These are phyloP conservation scores for Papilio xuthus DNA, from an alignment of 1,140 invertebrate genomes.

Conservation along the genomic window DNA sequence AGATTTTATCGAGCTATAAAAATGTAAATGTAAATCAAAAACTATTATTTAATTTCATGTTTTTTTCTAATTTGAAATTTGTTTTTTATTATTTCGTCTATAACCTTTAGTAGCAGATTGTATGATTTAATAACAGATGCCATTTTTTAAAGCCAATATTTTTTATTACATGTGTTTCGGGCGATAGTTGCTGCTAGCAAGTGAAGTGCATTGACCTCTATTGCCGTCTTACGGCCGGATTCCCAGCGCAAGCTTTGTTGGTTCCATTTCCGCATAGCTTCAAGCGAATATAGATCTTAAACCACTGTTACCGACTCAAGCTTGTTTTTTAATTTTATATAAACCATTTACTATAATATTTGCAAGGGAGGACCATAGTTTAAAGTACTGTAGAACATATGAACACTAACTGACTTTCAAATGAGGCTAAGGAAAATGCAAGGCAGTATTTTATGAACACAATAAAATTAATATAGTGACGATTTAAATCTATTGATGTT, in stretches of 20 bases:
- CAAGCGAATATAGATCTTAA: conserved; percentile 25
- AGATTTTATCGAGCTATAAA: conserved; percentile 15
- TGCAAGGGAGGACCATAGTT: background rate
- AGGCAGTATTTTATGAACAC: background rate
- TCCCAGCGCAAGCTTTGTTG: conserved; percentile 20
- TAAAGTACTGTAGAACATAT: background rate
- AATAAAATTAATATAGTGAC: background rate
- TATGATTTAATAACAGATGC: no score
- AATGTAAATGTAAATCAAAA: conserved; percentile 5
- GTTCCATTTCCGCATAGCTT: conserved; percentile 31
- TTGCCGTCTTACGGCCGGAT: conserved; percentile 13
- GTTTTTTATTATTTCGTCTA: background rate
- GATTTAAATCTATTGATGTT: background rate
- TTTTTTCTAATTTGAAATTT: background rate
- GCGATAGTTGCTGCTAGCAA: background rate
- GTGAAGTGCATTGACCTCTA: conserved; percentile 31
- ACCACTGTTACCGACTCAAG: background rate
- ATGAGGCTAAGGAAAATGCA: background rate
- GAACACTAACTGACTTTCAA: background rate
- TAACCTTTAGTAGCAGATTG: no score
- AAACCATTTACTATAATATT: background rate
- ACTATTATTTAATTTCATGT: background rate
- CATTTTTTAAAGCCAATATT: background rate
- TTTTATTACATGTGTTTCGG: background rate
- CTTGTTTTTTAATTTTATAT: conserved; percentile 17